phyloP scores from a whole-genome alignment of 2,113 vertebrate genomes.

The Chascanopsetta lugubris region DNA sequence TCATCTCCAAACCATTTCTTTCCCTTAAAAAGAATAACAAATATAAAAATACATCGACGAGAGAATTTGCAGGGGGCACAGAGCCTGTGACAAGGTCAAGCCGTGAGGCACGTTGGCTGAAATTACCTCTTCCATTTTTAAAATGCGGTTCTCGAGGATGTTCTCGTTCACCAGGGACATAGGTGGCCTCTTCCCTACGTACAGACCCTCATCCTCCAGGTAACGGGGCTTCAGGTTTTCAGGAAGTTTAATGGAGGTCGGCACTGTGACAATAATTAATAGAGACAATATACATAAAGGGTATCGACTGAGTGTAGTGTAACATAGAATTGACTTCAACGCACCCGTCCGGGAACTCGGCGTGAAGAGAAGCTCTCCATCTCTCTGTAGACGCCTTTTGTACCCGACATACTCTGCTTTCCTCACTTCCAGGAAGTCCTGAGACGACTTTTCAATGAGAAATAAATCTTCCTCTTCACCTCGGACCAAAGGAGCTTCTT shows the following conservation, averaged over 20 bases:
- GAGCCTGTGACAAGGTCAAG: background rate
- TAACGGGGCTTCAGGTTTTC: constrained; percentile 90
- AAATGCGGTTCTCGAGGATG: constrained; percentile 91
- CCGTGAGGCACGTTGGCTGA: background rate
- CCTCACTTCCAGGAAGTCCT: constrained; percentile 84
- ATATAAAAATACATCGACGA: background rate
- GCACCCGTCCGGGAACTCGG: constrained; percentile 87
- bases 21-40: constrained; percentile 75
- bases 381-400: constrained; percentile 75
- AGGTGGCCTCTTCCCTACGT: constrained; percentile 86
- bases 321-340: too few species aligned
- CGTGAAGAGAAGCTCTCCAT: constrained; percentile 85
- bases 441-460: constrained; percentile 74
- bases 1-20: constrained; percentile 95
- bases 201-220: constrained; percentile 95
- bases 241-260: constrained; percentile 86
- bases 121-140: constrained; percentile 86
- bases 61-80: background rate
- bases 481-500: constrained; percentile 79
- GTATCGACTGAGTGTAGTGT: too few species aligned
- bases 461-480: constrained; percentile 81
- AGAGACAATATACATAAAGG: background rate
- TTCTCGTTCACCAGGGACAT: constrained; percentile 86
- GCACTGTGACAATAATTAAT: constrained; percentile 75
- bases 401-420: constrained; percentile 84